Conservation (phyloP, 2,113 vertebrate genomes). For the Scytalopus superciliaris region DNA sequence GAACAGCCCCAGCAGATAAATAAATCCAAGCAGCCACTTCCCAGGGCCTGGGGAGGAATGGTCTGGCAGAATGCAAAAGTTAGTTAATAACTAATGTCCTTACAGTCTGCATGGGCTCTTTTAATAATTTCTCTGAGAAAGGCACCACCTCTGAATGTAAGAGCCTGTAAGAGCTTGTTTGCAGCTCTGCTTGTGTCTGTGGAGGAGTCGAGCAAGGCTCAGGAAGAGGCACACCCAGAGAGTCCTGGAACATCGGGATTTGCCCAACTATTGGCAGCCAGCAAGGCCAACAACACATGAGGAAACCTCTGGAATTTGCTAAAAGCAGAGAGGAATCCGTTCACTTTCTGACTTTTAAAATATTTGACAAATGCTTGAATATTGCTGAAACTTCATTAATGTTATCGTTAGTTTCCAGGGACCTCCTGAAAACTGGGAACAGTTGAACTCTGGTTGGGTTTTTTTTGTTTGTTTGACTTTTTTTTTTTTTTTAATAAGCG, state of each 20-base stretch:
- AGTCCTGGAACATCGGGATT: neutral
- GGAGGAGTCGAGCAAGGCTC: neutral
- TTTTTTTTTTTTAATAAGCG: neutral
- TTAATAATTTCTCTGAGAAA: neutral
- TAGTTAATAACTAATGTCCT: neutral
- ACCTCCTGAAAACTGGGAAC: neutral
- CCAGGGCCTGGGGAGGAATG: neutral
- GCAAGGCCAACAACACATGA: neutral
- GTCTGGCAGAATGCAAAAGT: neutral
- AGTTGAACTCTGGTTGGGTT: neutral
- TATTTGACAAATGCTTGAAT: rapidly evolving
- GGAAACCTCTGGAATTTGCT: neutral
- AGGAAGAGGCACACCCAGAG: neutral
- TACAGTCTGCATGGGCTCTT: neutral
- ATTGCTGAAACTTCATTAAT: neutral
- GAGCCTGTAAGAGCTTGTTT: neutral
- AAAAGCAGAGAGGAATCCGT: rapidly evolving
- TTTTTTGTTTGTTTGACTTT: neutral
- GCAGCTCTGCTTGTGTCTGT: neutral
- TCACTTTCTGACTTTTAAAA: neutral
- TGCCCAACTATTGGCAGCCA: neutral
- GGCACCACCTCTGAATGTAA: neutral
- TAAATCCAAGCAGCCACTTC: neutral
- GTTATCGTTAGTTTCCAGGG: neutral
- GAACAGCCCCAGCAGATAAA: neutral